These are phyloP conservation scores for Pinctada fucata DNA, from an alignment of 2,888 invertebrate species.

Conservation along the genomic window DNA sequence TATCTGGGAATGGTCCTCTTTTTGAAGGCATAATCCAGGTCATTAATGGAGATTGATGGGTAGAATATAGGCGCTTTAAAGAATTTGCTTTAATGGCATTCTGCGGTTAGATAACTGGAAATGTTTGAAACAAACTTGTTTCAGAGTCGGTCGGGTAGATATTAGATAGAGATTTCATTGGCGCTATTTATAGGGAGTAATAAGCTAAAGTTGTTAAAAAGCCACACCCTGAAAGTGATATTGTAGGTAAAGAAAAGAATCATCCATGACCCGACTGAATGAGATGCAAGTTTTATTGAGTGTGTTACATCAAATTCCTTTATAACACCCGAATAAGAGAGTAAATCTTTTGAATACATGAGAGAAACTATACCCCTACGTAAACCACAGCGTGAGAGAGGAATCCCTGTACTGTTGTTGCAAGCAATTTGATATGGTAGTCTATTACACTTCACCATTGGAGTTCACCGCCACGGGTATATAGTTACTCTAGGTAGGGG, in stretches of 20 bases:
- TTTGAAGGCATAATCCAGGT: no score
- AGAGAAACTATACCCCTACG: neutral
- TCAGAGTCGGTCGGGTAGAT: neutral
- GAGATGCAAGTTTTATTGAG: neutral
- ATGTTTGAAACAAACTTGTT: neutral
- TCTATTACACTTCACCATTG: neutral
- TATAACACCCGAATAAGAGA: neutral
- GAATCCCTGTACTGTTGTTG: no score
- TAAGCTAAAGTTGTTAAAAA: neutral
- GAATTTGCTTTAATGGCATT: neutral
- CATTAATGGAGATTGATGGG: no score
- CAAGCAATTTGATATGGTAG: neutral
- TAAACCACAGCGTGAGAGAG: neutral
- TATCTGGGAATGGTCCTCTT: no score
- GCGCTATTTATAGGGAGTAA: neutral
- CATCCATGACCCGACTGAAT: neutral
- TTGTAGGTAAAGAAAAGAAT: neutral
- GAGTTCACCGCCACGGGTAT: no score
- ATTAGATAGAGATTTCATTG: neutral
- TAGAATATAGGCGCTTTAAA: neutral
- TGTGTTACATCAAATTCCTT: neutral
- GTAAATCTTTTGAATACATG: neutral
- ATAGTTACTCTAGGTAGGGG: no score
- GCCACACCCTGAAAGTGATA: neutral
- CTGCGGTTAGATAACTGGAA: neutral